Evolutionary conservation across 2,888 invertebrate species (phyloP), one percentile per base, ranked within the genome.

Genomic region (Drymonia ruficornis): DNA sequence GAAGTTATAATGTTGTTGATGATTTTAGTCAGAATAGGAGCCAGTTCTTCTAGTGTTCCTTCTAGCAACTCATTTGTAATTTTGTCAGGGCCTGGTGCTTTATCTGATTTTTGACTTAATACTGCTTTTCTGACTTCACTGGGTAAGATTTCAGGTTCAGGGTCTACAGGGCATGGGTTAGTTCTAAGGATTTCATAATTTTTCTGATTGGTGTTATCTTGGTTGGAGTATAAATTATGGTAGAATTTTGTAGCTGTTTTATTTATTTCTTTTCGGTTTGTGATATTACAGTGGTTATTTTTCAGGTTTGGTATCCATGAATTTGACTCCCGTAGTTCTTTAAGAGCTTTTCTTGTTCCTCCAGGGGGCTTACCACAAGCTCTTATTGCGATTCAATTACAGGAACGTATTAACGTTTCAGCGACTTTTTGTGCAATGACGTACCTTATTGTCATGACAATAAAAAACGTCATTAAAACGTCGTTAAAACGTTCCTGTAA

Each of bases 31-130:
- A 65, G 53, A 43, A 61, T 55, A 11, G 65, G 63, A 0, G 11
- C n/a, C 42, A 70, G 0, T 53, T 63, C 58, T 13, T 53, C 43
- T 0, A 61, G 7, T 0, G 54, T 61, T 1, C 62, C 65, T 59
- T 42, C 59, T 13, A 69, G 18, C 0, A 67, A 36, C 38, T 70
- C 68, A 23, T 70, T 67, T 47, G 53, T 29, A 1, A 74, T 61
- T 15, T 47, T 63, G n/a, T 69, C 67, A 4, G 68, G 63, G 0
- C 67, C 64, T 13, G 69, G 63, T 1, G 60, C 48, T 63, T 63
- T 69, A n/a, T 63, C 63, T 16, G 38, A 44, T 11, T 67, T 63
- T 38, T 63, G 62, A 7, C 42, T 50, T 12, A 44, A 40, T 23
- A 64, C 59, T n/a, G 63, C 56, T 43, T 60, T 60, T 47, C 56